Evolutionary conservation across 2,113 vertebrate genomes (phyloP), one percentile per base, ranked within the genome.

Genomic region (Struthidea cinerea): DNA sequence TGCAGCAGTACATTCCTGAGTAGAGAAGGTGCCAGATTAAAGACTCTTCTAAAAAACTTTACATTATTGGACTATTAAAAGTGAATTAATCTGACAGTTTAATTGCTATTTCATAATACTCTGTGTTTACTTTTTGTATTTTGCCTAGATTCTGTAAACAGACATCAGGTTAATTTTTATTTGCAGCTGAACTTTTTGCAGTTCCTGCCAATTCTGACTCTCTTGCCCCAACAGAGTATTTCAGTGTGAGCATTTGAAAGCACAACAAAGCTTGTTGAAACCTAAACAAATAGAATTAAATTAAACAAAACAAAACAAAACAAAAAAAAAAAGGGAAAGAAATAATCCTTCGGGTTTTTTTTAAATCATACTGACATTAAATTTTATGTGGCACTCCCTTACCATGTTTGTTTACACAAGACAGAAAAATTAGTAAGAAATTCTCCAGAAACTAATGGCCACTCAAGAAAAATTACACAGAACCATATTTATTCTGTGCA

Each of bases 151-250:
- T 91, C 65, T 84, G 55, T 94, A 93, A 96, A 91, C 63, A 91
- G 70, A 70, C 84, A 85, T 53, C 70, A 63, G 39, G 82, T 93
- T 91, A 85, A 80, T 86, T 93, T 94, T 94, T 81, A 76, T 80
- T 87, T 88, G 44, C 17, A 87, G 53, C 53, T 56, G 50, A 92
- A 56, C 55, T 63, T 86, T 84, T 87, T 80, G 21, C 33, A 70
- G 73, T 53, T 15, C 30, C 33, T 67, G 33, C 27, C 80, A 90
- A 9, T 33, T 80, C 22, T 84, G 50, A 2, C 35, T 93, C 26
- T 50, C 23, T 74, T 57, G 24, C 12, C 8, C 37, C 37, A 52
- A 4, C 3, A 55, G 5, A 41, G 5, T 74, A 79, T 88, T 82
- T 94, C 84, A 65, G 10, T 46, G n/a, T 53, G 19, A 87, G 18